phyloP scores from a whole-genome alignment of 64 coral and sea anemone genomes.

The Dendronephthya gigantea region DNA sequence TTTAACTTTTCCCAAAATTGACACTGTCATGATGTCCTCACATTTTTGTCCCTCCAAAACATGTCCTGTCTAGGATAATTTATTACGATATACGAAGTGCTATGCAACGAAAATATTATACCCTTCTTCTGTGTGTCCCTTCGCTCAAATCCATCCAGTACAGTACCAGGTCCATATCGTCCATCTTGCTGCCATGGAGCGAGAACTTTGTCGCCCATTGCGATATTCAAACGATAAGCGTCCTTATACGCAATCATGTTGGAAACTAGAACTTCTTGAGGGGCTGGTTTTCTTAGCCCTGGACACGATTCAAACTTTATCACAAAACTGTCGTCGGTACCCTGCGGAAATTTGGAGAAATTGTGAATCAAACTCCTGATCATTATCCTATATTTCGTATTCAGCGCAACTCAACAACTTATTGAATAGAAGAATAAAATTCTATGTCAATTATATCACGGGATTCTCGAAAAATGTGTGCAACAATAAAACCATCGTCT shows the following conservation, averaged over 20 bases:
- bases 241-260: constrained; percentile 84
- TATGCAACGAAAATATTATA: neutral
- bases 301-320: constrained; percentile 78
- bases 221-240: constrained; percentile 60
- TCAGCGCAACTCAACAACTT: no score
- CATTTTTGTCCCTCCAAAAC: no score
- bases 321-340: constrained; percentile 51
- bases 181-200: constrained; percentile 97
- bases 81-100: neutral
- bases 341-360: constrained; percentile 27
- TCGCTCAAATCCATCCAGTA: constrained; percentile 77
- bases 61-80: no score
- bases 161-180: constrained; percentile 89
- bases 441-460: no score
- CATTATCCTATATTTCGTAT: no score
- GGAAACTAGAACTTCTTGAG: constrained; percentile 62
- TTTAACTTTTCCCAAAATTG: no score
- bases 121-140: constrained; percentile 50
- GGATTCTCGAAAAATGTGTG: no score
- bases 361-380: neutral
- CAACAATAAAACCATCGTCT: no score
- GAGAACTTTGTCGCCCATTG: constrained; percentile 90
- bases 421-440: no score
- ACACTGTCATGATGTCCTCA: no score
- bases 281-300: constrained; percentile 51